phyloP scores from a whole-genome alignment of 2,113 vertebrate genomes.

The Helogale parvula region DNA sequence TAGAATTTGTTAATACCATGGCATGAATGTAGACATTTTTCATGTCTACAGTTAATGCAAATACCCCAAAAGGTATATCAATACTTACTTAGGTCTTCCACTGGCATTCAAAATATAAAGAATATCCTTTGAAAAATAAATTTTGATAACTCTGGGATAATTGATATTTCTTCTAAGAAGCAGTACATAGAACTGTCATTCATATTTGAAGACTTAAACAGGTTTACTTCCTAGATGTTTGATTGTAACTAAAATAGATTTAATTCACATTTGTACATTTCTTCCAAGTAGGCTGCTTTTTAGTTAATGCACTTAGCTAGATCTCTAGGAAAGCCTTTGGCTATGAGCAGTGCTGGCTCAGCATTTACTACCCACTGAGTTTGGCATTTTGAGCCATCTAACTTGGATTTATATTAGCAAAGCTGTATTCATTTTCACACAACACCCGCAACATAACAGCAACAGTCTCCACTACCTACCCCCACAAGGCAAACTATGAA shows the following conservation, averaged over 20 bases:
- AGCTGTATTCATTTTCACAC: neutral
- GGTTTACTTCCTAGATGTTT: neutral
- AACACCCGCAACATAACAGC: neutral
- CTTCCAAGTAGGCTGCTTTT: neutral
- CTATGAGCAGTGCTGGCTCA: neutral
- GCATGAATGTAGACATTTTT: neutral
- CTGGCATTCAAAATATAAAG: neutral
- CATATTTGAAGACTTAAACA: neutral
- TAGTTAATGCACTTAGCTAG: neutral
- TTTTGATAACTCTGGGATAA: neutral
- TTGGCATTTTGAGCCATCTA: neutral
- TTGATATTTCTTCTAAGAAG: neutral
- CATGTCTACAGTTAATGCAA: neutral
- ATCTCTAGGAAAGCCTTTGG: neutral
- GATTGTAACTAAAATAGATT: neutral
- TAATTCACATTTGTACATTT: neutral
- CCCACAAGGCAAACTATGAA: neutral
- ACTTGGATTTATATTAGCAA: conserved; percentile 40
- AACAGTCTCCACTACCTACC: neutral
- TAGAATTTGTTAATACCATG: neutral
- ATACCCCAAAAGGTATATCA: neutral
- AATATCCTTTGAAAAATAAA: neutral
- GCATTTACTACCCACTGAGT: neutral
- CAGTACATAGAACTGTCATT: neutral
- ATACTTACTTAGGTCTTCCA: neutral